These are phyloP conservation scores for Apaloderma vittatum DNA, from an alignment of 2,113 vertebrate genomes.

Conservation along the genomic window DNA sequence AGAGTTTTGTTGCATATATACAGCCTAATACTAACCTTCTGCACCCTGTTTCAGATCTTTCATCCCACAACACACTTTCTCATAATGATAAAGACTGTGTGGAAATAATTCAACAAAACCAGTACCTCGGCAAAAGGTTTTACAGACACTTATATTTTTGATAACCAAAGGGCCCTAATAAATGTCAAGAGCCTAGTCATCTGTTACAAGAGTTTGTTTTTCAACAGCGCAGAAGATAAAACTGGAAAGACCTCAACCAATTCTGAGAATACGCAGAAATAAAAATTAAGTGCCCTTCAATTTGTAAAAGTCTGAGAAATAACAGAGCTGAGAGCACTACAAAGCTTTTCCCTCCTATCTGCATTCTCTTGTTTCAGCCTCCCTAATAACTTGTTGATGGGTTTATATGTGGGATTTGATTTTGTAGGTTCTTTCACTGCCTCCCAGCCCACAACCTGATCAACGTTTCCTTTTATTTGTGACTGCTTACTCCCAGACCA, in stretches of 20 bases:
- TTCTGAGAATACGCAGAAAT: constrained; percentile 9
- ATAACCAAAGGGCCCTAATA: neutral
- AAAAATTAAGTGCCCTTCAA: constrained; percentile 45
- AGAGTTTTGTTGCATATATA: neutral
- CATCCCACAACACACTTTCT: neutral
- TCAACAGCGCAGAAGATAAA: neutral
- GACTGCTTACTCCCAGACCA: neutral
- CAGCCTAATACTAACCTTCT: neutral
- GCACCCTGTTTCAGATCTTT: neutral
- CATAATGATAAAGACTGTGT: neutral
- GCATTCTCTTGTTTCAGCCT: constrained; percentile 16
- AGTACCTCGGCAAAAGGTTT: neutral
- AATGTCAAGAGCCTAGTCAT: neutral
- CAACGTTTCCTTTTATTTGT: neutral
- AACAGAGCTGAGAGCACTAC: constrained; percentile 27
- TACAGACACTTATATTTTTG: neutral
- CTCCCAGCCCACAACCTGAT: neutral
- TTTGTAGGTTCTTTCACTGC: neutral
- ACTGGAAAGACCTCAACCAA: neutral
- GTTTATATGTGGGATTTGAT: constrained; percentile 29
- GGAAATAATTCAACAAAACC: neutral
- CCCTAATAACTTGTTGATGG: constrained; percentile 19
- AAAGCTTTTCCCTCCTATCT: neutral
- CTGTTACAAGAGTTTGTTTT: neutral
- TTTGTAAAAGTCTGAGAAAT: constrained; percentile 35